Evolutionary conservation across 92 coral and sea anemone genomes (phyloP).

Genomic region (Palythoa grandis): DNA sequence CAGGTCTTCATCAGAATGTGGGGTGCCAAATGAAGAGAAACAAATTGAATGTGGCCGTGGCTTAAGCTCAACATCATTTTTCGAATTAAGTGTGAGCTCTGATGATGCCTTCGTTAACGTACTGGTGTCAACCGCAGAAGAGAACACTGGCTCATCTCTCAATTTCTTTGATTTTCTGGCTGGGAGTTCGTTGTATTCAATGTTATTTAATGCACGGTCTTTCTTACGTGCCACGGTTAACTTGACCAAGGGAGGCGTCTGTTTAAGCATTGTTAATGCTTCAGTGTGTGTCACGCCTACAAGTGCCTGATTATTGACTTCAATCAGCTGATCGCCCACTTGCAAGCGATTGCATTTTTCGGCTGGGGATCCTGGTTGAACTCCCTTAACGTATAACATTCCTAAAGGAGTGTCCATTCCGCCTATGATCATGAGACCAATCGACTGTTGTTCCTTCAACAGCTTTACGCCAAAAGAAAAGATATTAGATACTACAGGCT

Average conservation of each 20-base stretch:
- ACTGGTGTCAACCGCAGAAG: slow-evolving; percentile 77
- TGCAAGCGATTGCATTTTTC: slow-evolving; percentile 85
- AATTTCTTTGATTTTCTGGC: neutral
- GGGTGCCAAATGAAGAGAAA: slow-evolving; percentile 82
- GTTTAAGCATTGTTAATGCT: slow-evolving; percentile 82
- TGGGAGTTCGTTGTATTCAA: slow-evolving; percentile 8
- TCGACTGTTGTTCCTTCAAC: slow-evolving; percentile 89
- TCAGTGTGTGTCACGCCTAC: slow-evolving; percentile 92
- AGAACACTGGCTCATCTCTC: slow-evolving; percentile 64
- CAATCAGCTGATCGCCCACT: slow-evolving; percentile 92
- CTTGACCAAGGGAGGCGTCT: slow-evolving; percentile 95
- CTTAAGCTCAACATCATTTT: slow-evolving; percentile 52
- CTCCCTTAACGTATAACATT: slow-evolving; percentile 90
- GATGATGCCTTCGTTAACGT: slow-evolving; percentile 74
- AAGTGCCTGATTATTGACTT: slow-evolving; percentile 86
- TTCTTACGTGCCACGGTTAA: slow-evolving; percentile 90
- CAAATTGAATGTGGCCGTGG: slow-evolving; percentile 74
- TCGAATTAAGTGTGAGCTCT: slow-evolving; percentile 69
- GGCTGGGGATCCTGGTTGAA: slow-evolving; percentile 92
- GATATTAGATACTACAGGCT: neutral
- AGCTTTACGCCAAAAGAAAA: slow-evolving; percentile 54
- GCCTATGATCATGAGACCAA: slow-evolving; percentile 93
- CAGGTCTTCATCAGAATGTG: slow-evolving; percentile 54
- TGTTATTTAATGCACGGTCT: slow-evolving; percentile 52
- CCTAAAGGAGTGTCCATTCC: slow-evolving; percentile 96